Conservation (phyloP, 2,888 invertebrate genomes). For the Drosophila testacea region DNA sequence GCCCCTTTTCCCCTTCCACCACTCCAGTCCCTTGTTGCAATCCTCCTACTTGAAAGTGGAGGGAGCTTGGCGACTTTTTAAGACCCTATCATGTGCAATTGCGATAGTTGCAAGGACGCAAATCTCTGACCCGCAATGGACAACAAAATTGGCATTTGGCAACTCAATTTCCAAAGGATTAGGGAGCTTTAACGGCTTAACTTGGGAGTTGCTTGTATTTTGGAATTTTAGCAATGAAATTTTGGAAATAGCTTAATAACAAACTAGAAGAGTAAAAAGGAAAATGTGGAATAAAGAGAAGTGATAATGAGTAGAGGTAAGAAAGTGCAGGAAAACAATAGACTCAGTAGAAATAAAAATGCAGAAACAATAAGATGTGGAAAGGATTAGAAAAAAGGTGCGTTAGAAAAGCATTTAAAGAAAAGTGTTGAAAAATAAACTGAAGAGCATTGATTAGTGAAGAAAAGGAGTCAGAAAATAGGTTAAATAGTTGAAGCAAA, state of each 20-base stretch:
- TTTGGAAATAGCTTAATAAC: slow-evolving; percentile 16
- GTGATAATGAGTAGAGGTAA: background rate
- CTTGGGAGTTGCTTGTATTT: slow-evolving; percentile 28
- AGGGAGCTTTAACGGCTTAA: slow-evolving; percentile 49
- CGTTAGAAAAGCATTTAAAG: background rate
- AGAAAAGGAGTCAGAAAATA: background rate
- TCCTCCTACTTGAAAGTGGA: background rate
- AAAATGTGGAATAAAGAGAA: background rate
- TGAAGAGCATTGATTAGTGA: background rate
- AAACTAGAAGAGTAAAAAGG: background rate
- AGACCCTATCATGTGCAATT: slow-evolving; percentile 42
- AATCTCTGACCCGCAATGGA: slow-evolving; percentile 20
- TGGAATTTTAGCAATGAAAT: slow-evolving; percentile 15
- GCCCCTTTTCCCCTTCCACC: background rate
- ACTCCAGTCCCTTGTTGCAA: background rate
- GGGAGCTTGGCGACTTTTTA: slow-evolving; percentile 28
- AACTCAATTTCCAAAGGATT: slow-evolving; percentile 65
- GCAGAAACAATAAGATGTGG: background rate
- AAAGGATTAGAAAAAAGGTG: background rate
- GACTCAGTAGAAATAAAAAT: background rate
- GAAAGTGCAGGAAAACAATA: background rate
- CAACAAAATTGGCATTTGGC: slow-evolving; percentile 47
- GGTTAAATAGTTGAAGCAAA: background rate
- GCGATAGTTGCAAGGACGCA: slow-evolving; percentile 35
- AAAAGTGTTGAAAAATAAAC: background rate